Evolutionary conservation across 2,113 vertebrate genomes (phyloP), one percentile per base, ranked within the genome.

Genomic region (Notarius quadriscutis): DNA sequence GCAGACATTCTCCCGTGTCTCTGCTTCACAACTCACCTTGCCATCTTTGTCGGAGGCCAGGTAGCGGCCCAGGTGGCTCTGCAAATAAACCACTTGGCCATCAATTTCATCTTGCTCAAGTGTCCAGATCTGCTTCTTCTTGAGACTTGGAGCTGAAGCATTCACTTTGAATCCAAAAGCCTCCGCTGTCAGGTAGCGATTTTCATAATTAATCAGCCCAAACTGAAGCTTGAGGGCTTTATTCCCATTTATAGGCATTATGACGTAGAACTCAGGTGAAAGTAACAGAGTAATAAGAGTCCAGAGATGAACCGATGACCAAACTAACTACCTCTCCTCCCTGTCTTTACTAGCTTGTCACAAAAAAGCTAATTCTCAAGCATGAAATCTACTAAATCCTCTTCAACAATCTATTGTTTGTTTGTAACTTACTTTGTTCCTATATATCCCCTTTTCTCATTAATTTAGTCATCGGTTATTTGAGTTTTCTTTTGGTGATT

Each of bases 151-250:
- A 0, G 97, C 98, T 0, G 98, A 97, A 1, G 98, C 98, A 0
- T 99, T 99, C 88, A 99, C 94, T 95, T 98, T 99, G 92, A 97
- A 99, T 91, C 97, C 97, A 22, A 99, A 99, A 90, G 94, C 92
- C 94, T 99, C 98, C 0, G 97, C 97, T 0, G 98, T 99, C 92
- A 99, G 94, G 93, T 99, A 99, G 53, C 97, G 96, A 91, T 95
- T 96, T 57, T 96, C 94, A 8, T 95, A 95, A 83, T 99, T 99
- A 92, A 99, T 95, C 14, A 99, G 82, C 78, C 98, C 98, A 5
- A 99, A 99, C 92, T 97, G 98, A 90, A 99, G 94, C 94, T 97
- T 98, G 89, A 98, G 92, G 74, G 96, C 96, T 89, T 94, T 95
- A 93, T 96, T 97, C 86, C 97, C 97, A 89, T 99, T 98, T 25